Evolutionary conservation across 2,888 invertebrate genomes (phyloP).

Genomic region (Chydorus sphaericus): DNA sequence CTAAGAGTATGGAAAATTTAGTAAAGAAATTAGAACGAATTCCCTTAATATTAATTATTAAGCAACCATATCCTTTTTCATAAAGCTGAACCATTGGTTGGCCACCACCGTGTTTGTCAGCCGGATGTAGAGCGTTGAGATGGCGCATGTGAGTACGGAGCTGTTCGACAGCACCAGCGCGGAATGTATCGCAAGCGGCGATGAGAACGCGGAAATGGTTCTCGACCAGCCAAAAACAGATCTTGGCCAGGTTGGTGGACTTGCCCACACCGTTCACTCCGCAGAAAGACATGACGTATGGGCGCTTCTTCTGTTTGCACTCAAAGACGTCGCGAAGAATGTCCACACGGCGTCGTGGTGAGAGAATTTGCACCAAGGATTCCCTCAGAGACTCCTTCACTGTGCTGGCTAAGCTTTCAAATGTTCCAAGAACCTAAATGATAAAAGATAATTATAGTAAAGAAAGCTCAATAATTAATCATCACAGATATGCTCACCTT

Average conservation of each 20-base stretch:
- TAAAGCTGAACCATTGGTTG: constrained; percentile 88
- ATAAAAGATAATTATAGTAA: constrained; percentile 4
- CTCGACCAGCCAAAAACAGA: constrained; percentile 98
- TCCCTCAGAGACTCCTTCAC: constrained; percentile 79
- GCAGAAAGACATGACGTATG: constrained; percentile 92
- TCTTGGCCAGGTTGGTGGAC: constrained; percentile 96
- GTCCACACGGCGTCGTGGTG: constrained; percentile 87
- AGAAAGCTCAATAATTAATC: background rate
- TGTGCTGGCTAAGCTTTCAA: constrained; percentile 76
- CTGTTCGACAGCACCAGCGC: constrained; percentile 98
- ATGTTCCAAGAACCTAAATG: constrained; percentile 69
- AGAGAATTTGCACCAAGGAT: constrained; percentile 81
- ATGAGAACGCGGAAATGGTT: constrained; percentile 90
- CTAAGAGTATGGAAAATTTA: constrained; percentile 26
- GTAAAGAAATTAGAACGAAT: background rate
- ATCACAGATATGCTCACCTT: constrained; percentile 33
- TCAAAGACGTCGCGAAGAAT: constrained; percentile 91
- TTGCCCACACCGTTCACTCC: constrained; percentile 99
- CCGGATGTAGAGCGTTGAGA: constrained; percentile 83
- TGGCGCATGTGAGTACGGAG: constrained; percentile 85
- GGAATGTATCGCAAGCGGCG: constrained; percentile 97
- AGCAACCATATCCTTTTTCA: constrained; percentile 90
- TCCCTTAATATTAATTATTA: background rate
- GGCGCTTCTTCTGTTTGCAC: constrained; percentile 57
- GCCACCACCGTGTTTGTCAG: constrained; percentile 47